Evolutionary conservation across 2,113 vertebrate species (phyloP).

Genomic region (Trichomycterus rosablanca): DNA sequence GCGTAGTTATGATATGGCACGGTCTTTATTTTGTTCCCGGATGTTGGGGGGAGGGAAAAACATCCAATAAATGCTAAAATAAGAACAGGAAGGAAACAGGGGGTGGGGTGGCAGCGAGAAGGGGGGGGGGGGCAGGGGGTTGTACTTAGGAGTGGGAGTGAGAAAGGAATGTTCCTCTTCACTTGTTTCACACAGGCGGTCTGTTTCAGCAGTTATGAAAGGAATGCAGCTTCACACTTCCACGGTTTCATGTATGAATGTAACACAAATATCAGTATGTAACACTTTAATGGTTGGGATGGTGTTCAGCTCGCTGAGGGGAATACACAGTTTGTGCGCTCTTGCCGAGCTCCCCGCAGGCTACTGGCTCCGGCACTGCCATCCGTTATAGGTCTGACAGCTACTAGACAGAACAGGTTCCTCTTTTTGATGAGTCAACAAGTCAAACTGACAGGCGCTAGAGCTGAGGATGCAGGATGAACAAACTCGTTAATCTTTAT

Average conservation of each 20-base stretch:
- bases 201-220: slow-evolving; percentile 53
- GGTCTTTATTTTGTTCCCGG: slow-evolving; percentile 93
- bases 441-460: slow-evolving; percentile 37
- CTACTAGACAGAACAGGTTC: slow-evolving; percentile 35
- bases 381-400: slow-evolving; percentile 35
- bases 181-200: slow-evolving; percentile 53
- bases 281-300: slow-evolving; percentile 4
- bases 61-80: slow-evolving; percentile 91
- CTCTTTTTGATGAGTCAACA: slow-evolving; percentile 45
- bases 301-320: not conserved
- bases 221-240: slow-evolving; percentile 50
- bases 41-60: slow-evolving; percentile 77
- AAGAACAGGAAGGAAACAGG: slow-evolving; percentile 98
- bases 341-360: slow-evolving; percentile 4
- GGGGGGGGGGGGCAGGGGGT: slow-evolving; percentile 52
- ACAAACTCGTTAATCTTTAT: slow-evolving; percentile 37
- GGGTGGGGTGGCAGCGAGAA: slow-evolving; percentile 72
- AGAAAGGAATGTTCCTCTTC: slow-evolving; percentile 80
- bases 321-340: not conserved
- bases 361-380: not conserved
- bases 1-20: slow-evolving; percentile 70
- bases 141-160: slow-evolving; percentile 80
- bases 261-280: slow-evolving; percentile 21
- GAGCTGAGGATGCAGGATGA: slow-evolving; percentile 21
- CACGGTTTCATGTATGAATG: slow-evolving; percentile 1